A percentile compares a stretch with the other conserved stretches of the same genome.
Conservation (phyloP, 2,888 invertebrate genomes). For the Limnephilus auricula region DNA sequence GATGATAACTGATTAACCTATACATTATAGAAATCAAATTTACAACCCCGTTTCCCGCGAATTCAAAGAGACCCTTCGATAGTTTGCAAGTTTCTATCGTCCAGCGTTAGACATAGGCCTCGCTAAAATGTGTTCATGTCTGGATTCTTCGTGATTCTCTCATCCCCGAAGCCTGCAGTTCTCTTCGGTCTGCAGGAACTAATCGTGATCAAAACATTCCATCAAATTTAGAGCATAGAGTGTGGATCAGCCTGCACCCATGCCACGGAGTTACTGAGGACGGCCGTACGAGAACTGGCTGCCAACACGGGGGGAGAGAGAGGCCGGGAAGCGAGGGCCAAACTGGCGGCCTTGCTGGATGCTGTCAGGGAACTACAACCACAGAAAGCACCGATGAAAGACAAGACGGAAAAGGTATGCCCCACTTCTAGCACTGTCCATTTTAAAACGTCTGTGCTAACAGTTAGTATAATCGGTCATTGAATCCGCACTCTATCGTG, state of each 20-base stretch:
- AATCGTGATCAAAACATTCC: background rate
- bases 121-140: background rate
- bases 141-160: background rate
- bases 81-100: background rate
- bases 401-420: conserved; percentile 64
- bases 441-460: background rate
- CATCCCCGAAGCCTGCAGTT: background rate
- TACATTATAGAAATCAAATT: background rate
- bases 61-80: background rate
- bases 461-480: background rate
- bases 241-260: conserved; percentile 55
- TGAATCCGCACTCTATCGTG: no score
- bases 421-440: background rate
- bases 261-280: conserved; percentile 51
- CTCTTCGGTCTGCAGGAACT: background rate
- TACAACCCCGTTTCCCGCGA: background rate
- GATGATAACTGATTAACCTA: no score
- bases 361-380: conserved; percentile 57
- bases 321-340: conserved; percentile 57
- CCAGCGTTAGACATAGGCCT: background rate
- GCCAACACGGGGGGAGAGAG: conserved; percentile 60
- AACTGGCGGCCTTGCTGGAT: conserved; percentile 60
- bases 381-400: conserved; percentile 44
- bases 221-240: conserved; percentile 54
- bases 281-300: conserved; percentile 59